Evolutionary conservation across 2,888 invertebrate species (phyloP).

Genomic region (Acronicta aceris): DNA sequence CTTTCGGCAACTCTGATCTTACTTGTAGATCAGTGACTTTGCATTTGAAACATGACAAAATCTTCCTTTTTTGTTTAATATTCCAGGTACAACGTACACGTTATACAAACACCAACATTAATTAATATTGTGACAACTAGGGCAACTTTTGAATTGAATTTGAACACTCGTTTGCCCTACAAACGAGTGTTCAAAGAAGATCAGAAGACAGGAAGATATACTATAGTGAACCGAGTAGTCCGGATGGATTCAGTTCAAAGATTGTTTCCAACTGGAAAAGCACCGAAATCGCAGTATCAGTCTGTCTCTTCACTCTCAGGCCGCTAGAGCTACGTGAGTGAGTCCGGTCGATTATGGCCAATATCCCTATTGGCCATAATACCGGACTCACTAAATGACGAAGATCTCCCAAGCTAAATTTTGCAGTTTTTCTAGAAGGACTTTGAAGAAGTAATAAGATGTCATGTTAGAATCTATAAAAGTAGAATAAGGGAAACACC

Average conservation of each 20-base stretch:
- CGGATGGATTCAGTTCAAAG: conserved; percentile 34
- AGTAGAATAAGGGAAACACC: too few species aligned
- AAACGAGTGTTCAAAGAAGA: conserved; percentile 34
- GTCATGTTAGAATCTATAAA: too few species aligned
- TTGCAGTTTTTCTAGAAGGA: conserved; percentile 5
- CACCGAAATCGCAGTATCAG: conserved; percentile 46
- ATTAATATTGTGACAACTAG: background rate
- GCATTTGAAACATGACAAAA: conserved; percentile 38
- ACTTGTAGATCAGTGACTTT: conserved; percentile 48
- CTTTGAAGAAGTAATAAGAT: background rate
- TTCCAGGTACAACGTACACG: background rate
- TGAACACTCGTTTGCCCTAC: too few species aligned
- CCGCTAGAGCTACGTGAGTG: conserved; percentile 22
- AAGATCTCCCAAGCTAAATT: conserved; percentile 40
- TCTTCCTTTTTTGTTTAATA: conserved; percentile 34
- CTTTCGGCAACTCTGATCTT: conserved; percentile 44
- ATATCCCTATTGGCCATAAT: conserved; percentile 32
- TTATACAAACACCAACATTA: background rate
- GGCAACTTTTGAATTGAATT: too few species aligned
- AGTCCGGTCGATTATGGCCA: too few species aligned
- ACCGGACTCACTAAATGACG: conserved; percentile 43
- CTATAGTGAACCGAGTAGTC: conserved; percentile 35
- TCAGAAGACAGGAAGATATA: conserved; percentile 31
- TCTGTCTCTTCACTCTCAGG: conserved; percentile 16
- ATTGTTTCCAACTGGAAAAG: conserved; percentile 50